Evolutionary conservation across 2,888 invertebrate species (phyloP).

Genomic region (Limnephilus auricula): DNA sequence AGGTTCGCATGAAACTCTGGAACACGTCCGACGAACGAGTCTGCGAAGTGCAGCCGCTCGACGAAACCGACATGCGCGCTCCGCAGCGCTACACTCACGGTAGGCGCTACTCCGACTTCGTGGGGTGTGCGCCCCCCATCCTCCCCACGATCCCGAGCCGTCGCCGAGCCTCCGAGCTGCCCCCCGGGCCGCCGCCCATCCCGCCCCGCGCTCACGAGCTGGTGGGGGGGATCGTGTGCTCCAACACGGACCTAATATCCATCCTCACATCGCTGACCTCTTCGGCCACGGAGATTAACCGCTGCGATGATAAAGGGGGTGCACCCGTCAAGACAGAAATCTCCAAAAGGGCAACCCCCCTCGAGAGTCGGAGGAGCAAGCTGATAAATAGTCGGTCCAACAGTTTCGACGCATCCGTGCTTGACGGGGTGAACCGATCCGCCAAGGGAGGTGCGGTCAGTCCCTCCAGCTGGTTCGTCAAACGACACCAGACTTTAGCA

Average conservation of each 20-base stretch:
- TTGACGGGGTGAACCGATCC: slow-evolving; percentile 78
- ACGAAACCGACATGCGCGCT: slow-evolving; percentile 79
- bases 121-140: slow-evolving; percentile 79
- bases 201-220: slow-evolving; percentile 67
- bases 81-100: slow-evolving; percentile 80
- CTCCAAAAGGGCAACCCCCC: slow-evolving; percentile 67
- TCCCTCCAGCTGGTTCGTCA: slow-evolving; percentile 87
- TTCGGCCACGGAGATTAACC: slow-evolving; percentile 88
- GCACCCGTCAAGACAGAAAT: slow-evolving; percentile 64
- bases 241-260: slow-evolving; percentile 88
- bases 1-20: slow-evolving; percentile 91
- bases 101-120: slow-evolving; percentile 86
- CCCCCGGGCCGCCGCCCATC: slow-evolving; percentile 73
- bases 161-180: slow-evolving; percentile 87
- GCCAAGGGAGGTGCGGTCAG: slow-evolving; percentile 69
- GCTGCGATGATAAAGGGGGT: slow-evolving; percentile 78
- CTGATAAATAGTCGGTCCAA: slow-evolving; percentile 87
- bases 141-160: slow-evolving; percentile 80
- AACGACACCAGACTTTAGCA: slow-evolving; percentile 87
- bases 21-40: slow-evolving; percentile 88
- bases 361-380: slow-evolving; percentile 77
- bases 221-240: slow-evolving; percentile 84
- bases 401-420: slow-evolving; percentile 89
- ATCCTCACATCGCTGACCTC: slow-evolving; percentile 89
- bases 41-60: slow-evolving; percentile 89